Percentiles rank a stretch among this genome's conserved stretches.
These are phyloP conservation scores for Phytoseiulus persimilis DNA, from an alignment of 2,888 invertebrate species.

Conservation along the genomic window DNA sequence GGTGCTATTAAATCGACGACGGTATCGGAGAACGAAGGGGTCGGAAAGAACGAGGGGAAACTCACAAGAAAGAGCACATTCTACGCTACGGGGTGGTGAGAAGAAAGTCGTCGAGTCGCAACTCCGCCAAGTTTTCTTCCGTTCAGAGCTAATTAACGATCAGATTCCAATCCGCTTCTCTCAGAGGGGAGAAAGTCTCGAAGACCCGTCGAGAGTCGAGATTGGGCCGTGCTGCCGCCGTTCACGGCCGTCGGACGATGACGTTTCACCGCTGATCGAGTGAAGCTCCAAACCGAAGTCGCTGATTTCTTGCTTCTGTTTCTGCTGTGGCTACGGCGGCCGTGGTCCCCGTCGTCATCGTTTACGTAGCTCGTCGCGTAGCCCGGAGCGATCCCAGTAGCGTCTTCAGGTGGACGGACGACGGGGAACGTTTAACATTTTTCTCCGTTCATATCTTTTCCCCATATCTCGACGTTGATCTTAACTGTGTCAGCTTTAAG, in stretches of 20 bases:
- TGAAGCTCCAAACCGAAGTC: neutral
- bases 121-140: neutral
- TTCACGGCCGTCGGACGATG: neutral
- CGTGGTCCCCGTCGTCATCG: too few species aligned
- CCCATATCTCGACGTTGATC: neutral
- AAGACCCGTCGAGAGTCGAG: neutral
- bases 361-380: neutral
- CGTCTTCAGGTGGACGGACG: neutral
- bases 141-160: neutral
- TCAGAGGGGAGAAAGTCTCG: neutral
- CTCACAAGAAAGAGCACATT: neutral
- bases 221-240: neutral
- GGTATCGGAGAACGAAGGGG: neutral
- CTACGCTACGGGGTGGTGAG: neutral
- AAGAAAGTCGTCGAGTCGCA: neutral
- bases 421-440: neutral
- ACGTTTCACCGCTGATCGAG: neutral
- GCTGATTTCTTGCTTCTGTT: neutral
- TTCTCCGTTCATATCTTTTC: neutral
- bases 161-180: neutral
- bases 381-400: neutral
- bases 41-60: neutral
- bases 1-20: neutral
- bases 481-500: conserved; percentile 5
- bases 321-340: neutral